Evolutionary conservation across 2,888 invertebrate genomes (phyloP), one percentile per base, ranked within the genome.

Genomic region (Gastracanthus pulcherrimus): DNA sequence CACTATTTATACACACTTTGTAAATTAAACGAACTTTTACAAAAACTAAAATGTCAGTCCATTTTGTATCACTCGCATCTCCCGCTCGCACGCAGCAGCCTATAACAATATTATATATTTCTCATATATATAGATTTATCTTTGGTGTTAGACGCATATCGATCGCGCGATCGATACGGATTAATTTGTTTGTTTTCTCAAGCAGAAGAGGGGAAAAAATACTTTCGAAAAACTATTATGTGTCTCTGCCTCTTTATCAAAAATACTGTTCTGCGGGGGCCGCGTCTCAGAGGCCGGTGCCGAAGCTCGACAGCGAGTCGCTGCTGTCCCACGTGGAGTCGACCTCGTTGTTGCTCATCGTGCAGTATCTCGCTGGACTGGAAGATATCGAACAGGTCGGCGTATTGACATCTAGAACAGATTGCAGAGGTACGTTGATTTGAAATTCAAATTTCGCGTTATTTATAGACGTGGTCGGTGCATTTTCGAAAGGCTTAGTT

Each of bases 371-470:
- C 23, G 58, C 85, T 36, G 89, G 89, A 62, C 88, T 87, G 9
- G 86, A 87, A 1, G 89, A 88, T 85, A 87, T 87, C 19, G 88
- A 87, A n/a, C 89, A 86, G 41, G 84, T 87, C 11, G 88, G 87
- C 48, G 87, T 87, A 72, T 87, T 89, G 58, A 87, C 86, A 48
- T 84, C 86, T 48, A 29, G 3, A 76, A 81, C 13, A 48, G 31
- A 26, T 9, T 51, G 31, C 2, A 1, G 48, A 3, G 0, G 16
- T 7, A 16, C 41, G 11, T 41, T 41, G 16, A 1, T 41, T 41
- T 41, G 11, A 3, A 11, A 41, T 41, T 41, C 13, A 9, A 41
- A 41, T 41, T 41, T n/a, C n/a, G n/a, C n/a, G n/a, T n/a, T n/a
- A n/a, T n/a, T n/a, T n/a, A n/a, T n/a, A n/a, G n/a, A n/a, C n/a